Conservation (phyloP, 2,888 invertebrate species). For the Vesta saturnalis region DNA sequence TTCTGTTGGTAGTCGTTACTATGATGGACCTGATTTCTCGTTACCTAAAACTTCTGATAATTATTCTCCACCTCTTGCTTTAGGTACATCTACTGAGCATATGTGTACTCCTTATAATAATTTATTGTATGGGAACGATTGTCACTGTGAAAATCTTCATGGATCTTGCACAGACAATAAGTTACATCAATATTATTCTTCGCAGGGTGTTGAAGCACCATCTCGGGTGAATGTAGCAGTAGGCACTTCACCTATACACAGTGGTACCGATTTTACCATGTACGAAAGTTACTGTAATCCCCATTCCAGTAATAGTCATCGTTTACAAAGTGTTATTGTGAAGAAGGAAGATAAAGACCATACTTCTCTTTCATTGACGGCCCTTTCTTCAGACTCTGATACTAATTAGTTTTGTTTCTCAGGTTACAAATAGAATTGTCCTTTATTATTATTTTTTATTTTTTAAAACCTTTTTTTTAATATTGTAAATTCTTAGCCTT, state of each 20-base stretch:
- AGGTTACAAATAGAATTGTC: not conserved
- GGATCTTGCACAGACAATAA: constrained; percentile 18
- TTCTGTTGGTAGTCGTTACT: constrained; percentile 26
- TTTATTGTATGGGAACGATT: constrained; percentile 13
- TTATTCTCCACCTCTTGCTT: constrained; percentile 23
- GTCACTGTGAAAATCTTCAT: constrained; percentile 12
- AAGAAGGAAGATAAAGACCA: constrained; percentile 38
- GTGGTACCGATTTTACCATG: not conserved
- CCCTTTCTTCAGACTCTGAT: not conserved
- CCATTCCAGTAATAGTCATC: constrained; percentile 20
- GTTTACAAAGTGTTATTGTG: constrained; percentile 38
- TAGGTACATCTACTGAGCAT: not conserved
- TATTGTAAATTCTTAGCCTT: not conserved
- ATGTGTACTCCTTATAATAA: constrained; percentile 10
- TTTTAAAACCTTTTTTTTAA: not conserved
- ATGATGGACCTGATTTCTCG: constrained; percentile 24
- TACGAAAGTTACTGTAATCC: not conserved
- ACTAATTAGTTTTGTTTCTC: not conserved
- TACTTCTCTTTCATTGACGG: not conserved
- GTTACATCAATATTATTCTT: not conserved
- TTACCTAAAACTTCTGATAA: constrained; percentile 16
- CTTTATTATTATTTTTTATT: no score
- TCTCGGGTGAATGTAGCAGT: constrained; percentile 25
- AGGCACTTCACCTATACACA: constrained; percentile 25
- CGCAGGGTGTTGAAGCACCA: constrained; percentile 14